These are phyloP conservation scores for Rhingia rostrata DNA, from an alignment of 2,888 invertebrate genomes.

Conservation along the genomic window DNA sequence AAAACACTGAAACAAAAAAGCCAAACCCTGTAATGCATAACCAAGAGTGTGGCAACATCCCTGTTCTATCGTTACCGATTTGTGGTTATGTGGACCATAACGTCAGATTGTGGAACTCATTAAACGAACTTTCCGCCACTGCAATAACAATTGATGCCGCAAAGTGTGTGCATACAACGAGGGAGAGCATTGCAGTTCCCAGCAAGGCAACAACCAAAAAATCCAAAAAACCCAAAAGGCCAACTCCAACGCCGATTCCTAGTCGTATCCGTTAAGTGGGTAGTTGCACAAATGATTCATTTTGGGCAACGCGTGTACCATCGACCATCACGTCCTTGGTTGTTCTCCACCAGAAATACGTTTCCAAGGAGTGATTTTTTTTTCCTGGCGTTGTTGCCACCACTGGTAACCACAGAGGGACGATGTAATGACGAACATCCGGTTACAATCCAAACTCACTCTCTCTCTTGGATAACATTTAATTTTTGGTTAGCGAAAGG, in stretches of 20 bases:
- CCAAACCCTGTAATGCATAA: slow-evolving; percentile 29
- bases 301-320: background rate
- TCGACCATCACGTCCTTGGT: slow-evolving; percentile 49
- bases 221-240: background rate
- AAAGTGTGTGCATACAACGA: background rate
- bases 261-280: background rate
- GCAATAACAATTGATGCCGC: slow-evolving; percentile 51
- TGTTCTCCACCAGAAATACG: slow-evolving; percentile 6
- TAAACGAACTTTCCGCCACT: slow-evolving; percentile 31
- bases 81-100: slow-evolving; percentile 53
- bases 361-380: slow-evolving; percentile 10
- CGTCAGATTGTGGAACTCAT: slow-evolving; percentile 58
- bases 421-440: slow-evolving; percentile 66
- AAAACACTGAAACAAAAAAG: background rate
- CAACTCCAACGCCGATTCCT: slow-evolving; percentile 20
- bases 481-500: slow-evolving; percentile 32
- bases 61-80: slow-evolving; percentile 43
- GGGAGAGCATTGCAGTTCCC: background rate
- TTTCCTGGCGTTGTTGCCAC: background rate
- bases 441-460: slow-evolving; percentile 38
- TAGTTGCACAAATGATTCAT: slow-evolving; percentile 9
- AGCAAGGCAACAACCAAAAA: slow-evolving; percentile 2
- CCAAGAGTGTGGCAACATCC: slow-evolving; percentile 20
- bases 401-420: background rate
- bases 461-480: background rate